phyloP scores from a whole-genome alignment of 2,797 vertebrate genomes.

The Peromyscus melanophrys region DNA sequence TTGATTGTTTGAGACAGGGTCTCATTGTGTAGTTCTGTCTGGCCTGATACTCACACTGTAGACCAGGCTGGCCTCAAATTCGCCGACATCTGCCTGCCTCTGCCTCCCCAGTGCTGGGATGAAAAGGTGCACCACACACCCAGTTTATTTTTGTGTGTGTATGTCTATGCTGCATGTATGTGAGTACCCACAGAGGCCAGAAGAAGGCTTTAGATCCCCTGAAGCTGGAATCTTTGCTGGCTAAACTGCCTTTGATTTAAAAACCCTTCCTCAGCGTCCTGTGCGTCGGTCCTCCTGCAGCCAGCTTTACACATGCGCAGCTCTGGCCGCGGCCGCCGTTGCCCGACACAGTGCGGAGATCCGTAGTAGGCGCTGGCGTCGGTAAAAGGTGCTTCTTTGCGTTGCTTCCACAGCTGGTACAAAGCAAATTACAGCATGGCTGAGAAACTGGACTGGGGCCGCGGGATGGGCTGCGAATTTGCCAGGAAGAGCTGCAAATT shows the following conservation, averaged over 20 bases:
- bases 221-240: not conserved
- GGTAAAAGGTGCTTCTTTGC: conserved; percentile 55
- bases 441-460: conserved; percentile 97
- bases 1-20: not conserved
- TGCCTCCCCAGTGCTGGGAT: not conserved
- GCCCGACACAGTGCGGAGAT: not conserved
- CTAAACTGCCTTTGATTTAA: not conserved
- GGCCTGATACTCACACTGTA: not conserved
- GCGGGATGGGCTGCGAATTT: conserved; percentile 96
- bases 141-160: not conserved
- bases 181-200: not conserved
- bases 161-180: not conserved
- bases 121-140: not conserved
- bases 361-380: not conserved
- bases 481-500: conserved; percentile 98
- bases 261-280: not conserved
- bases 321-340: not conserved
- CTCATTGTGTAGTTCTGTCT: not conserved
- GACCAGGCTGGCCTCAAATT: not conserved
- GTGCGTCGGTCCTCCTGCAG: not conserved
- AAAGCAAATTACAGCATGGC: conserved; percentile 98
- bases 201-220: no score
- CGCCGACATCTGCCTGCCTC: not conserved
- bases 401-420: conserved; percentile 94
- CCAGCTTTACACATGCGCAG: not conserved